These are phyloP conservation scores for Danionella cerebrum DNA, from an alignment of 2,113 vertebrate species.

Conservation along the genomic window DNA sequence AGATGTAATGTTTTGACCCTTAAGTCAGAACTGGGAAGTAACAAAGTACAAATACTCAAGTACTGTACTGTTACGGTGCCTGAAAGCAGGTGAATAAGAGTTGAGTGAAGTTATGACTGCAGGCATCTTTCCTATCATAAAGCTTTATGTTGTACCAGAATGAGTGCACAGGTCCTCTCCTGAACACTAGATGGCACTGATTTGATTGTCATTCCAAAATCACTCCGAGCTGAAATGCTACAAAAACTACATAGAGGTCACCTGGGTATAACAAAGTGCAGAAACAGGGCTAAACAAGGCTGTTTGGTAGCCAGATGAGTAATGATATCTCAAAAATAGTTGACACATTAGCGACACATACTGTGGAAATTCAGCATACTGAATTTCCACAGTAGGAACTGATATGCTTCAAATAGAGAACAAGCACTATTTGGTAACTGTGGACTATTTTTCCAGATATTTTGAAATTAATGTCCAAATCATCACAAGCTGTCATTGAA, in stretches of 20 bases:
- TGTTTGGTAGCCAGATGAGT: constrained; percentile 27
- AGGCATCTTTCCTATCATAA: too few species aligned
- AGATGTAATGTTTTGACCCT: too few species aligned
- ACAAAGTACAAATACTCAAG: too few species aligned
- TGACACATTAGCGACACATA: constrained; percentile 3
- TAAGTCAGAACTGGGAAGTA: too few species aligned
- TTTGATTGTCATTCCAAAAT: constrained; percentile 24
- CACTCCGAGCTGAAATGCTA: constrained; percentile 5
- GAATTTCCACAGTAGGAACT: constrained; percentile 17
- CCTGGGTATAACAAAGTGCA: constrained; percentile 17
- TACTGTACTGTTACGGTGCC: too few species aligned
- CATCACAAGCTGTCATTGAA: too few species aligned
- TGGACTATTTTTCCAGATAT: constrained; percentile 11
- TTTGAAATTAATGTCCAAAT: too few species aligned
- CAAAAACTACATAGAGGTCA: constrained; percentile 20
- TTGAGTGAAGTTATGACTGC: too few species aligned
- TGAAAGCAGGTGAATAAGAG: too few species aligned
- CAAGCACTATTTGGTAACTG: constrained; percentile 22
- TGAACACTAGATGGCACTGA: too few species aligned
- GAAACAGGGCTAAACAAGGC: constrained; percentile 10
- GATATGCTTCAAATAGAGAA: constrained; percentile 31
- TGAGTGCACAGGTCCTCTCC: too few species aligned
- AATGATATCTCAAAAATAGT: background rate
- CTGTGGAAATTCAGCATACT: background rate
- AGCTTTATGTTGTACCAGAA: too few species aligned